phyloP scores from a whole-genome alignment of 2,888 invertebrate genomes.

The Hermaeophaga mercurialis region DNA sequence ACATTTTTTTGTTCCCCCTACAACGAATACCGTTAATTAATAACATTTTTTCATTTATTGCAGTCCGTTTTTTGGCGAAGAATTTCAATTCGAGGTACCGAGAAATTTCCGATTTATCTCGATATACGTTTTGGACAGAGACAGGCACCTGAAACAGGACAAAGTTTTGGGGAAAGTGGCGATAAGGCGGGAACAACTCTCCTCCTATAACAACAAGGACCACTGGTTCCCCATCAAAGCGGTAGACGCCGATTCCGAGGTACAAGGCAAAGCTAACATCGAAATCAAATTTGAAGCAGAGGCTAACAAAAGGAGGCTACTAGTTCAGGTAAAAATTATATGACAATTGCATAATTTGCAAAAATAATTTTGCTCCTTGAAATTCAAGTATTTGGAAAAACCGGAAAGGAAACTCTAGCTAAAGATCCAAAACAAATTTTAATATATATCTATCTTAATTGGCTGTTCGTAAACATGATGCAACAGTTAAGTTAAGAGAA shows the following conservation, averaged over 20 bases:
- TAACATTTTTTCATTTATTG: constrained; percentile 48
- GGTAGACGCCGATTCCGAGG: constrained; percentile 89
- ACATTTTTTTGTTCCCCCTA: too few species aligned
- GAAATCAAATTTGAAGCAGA: constrained; percentile 72
- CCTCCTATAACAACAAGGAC: constrained; percentile 88
- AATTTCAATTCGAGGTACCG: constrained; percentile 92
- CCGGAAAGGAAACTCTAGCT: too few species aligned
- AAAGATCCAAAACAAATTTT: too few species aligned
- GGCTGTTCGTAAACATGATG: too few species aligned
- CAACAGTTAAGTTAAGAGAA: too few species aligned
- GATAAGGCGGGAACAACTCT: constrained; percentile 84
- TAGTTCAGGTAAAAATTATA: constrained; percentile 65
- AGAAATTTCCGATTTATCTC: constrained; percentile 87
- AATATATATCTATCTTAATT: too few species aligned
- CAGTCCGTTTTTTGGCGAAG: constrained; percentile 91
- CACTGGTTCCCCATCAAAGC: constrained; percentile 89
- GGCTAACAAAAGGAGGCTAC: constrained; percentile 58
- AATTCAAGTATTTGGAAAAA: too few species aligned
- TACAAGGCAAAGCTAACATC: constrained; percentile 87
- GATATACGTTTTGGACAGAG: constrained; percentile 86
- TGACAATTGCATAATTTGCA: too few species aligned
- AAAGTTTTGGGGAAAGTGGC: constrained; percentile 85
- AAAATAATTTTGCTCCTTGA: too few species aligned
- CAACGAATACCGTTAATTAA: too few species aligned
- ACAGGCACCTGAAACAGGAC: constrained; percentile 82